Base-by-base conservation (phyloP, 2,113 vertebrate genomes). In the Hyla sarda region DNA sequence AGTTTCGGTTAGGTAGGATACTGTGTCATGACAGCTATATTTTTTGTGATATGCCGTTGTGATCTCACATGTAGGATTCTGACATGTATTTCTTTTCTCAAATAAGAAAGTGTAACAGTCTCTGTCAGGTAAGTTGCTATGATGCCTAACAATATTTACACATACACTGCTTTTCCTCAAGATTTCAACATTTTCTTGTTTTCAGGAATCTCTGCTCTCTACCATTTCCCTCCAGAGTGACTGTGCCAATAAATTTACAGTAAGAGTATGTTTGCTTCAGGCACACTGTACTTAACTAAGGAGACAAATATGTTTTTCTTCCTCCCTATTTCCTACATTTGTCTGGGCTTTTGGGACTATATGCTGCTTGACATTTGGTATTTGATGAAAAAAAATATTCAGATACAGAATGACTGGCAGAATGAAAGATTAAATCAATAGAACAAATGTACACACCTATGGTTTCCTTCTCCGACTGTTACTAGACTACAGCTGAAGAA, bases 191-290 rank as follows among this genome's bases (percentile, higher is more conserved):
- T 32, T 34, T 69, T 69, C 65, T 17, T 69, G 30, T 34, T 62
- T 10, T 69, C 16, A 19, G 30, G 8, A 69, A 34, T 69, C 16
- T 69, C 65, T 19, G 13, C 30, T 65, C 28, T 58, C 56, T 19
- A 19, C 7, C 17, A 9, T 69, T 32, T 34, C 28, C 30, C 28
- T 30, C 8, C 34, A 32, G 30, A 69, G 16, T 32, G 5, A 8
- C 65, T 69, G 5, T 19, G 1, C 30, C 30, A 19, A 34, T 17
- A 69, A 19, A 69, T 69, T 32, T 34, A 19, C 41, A 5, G 41
- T 41, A 41, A n/a, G 16, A 69, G 62, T 34, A 69, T 19, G 30
- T 34, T 65, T 69, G 65, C 65, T 69, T 69, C 65, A 65, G 65
- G 65, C 65, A 34, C 6, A 34, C 5, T 17, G 16, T 69, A 16